These are phyloP conservation scores for Pseudococcus jackbeardsleyi DNA, from an alignment of 2,888 invertebrate genomes.

Conservation along the genomic window DNA sequence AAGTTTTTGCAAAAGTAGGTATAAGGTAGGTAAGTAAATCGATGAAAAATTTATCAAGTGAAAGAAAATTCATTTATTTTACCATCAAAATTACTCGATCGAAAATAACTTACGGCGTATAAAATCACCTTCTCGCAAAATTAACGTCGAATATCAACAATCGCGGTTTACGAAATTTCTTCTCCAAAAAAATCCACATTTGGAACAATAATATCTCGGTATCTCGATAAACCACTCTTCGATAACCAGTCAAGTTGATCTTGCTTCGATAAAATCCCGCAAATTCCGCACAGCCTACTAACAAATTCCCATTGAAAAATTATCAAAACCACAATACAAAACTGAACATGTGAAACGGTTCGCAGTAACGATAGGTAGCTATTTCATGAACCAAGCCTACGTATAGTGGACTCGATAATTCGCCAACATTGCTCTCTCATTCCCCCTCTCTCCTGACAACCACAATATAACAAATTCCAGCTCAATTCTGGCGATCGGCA, in stretches of 20 bases:
- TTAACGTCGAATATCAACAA: neutral
- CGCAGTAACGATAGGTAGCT: slow-evolving; percentile 11
- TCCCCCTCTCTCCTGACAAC: neutral
- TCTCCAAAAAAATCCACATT: too few species aligned
- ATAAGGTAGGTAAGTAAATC: neutral
- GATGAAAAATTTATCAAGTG: neutral
- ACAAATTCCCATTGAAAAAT: slow-evolving; percentile 14
- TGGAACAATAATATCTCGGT: too few species aligned
- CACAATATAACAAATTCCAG: slow-evolving; percentile 20
- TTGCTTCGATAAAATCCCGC: neutral
- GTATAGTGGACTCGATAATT: neutral
- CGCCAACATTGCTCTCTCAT: neutral
- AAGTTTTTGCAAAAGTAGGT: neutral
- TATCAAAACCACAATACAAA: slow-evolving; percentile 24
- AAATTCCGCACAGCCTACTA: neutral
- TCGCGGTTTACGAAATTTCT: neutral
- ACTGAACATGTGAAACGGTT: neutral
- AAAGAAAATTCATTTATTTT: neutral
- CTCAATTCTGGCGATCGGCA: slow-evolving; percentile 44
- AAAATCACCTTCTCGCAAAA: neutral
- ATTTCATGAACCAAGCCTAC: neutral
- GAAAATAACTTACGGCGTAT: neutral
- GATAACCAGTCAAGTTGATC: neutral
- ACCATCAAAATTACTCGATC: neutral
- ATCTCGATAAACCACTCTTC: neutral